Percentiles rank a stretch among this genome's conserved stretches.
phyloP scores from a whole-genome alignment of 1,140 invertebrate species.

The Caligus rogercresseyi region DNA sequence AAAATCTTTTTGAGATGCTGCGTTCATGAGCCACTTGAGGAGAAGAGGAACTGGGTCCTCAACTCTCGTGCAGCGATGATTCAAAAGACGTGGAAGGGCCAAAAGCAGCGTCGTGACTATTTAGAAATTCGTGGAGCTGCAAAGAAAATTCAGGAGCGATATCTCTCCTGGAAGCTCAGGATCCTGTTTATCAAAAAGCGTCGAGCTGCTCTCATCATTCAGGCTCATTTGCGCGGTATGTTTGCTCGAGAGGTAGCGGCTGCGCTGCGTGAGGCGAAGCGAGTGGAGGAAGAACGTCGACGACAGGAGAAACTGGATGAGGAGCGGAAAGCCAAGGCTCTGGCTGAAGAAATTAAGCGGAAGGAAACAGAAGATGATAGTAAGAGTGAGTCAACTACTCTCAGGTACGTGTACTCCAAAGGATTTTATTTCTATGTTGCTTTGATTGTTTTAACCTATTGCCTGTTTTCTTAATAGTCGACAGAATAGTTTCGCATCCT shows the following conservation, averaged over 20 bases:
- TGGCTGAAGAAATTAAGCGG: slow-evolving; percentile 27
- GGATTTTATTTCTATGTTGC: no score
- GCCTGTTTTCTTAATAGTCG: not conserved
- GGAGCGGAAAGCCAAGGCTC: slow-evolving; percentile 35
- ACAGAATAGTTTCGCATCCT: not conserved
- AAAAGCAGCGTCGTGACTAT: slow-evolving; percentile 38
- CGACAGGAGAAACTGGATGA: slow-evolving; percentile 52
- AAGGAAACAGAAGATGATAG: slow-evolving; percentile 34
- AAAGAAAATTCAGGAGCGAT: slow-evolving; percentile 62
- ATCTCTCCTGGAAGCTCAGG: slow-evolving; percentile 63
- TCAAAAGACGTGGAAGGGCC: slow-evolving; percentile 56
- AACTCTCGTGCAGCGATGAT: slow-evolving; percentile 51
- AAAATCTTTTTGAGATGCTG: slow-evolving; percentile 71
- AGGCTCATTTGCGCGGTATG: slow-evolving; percentile 59
- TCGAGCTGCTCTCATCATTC: slow-evolving; percentile 68
- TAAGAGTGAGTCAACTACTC: slow-evolving; percentile 28
- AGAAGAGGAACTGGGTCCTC: slow-evolving; percentile 47
- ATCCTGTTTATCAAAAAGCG: slow-evolving; percentile 61
- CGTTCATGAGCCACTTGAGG: slow-evolving; percentile 72
- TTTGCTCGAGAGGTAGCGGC: slow-evolving; percentile 40
- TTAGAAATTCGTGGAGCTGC: slow-evolving; percentile 46
- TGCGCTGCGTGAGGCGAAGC: slow-evolving; percentile 64
- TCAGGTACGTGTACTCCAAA: not conserved
- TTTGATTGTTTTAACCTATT: not conserved
- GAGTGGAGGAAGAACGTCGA: slow-evolving; percentile 77